Base-by-base conservation (phyloP, 2,888 invertebrate species). In the Rhorus exstirpatorius region DNA sequence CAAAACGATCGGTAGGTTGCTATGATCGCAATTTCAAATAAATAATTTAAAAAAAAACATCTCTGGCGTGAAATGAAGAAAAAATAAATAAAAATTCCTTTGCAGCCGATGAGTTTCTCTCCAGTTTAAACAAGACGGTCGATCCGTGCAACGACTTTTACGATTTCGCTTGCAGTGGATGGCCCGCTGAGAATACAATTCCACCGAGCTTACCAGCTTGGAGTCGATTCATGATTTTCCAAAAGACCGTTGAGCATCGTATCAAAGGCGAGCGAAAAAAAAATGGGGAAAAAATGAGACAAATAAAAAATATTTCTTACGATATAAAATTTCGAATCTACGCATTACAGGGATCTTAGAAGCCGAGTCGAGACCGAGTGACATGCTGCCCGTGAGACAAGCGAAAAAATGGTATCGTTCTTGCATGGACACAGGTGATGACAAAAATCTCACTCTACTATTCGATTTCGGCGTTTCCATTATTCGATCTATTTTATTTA, bases 91-190 rank as follows among this genome's bases (percentile, higher is more conserved):
- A 26, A 31, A 35, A 17, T 60, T 7, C 41, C 24, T 51, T 80
- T 38, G 12, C 26, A 84, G 86, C 79, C 12, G 68, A 80, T 0
- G 83, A 83, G 21, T 81, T 85, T n/a, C 51, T 76, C 24, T 71
- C 74, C 17, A 76, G 83, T 12, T 86, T 88, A 79, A 79, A 89
- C 55, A 76, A 83, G 61, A 83, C 81, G 6, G 76, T 79, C 1
- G 77, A 89, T 81, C 89, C 89, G 3, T 89, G 89, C 31, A 81
- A 88, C 0, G 65, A 89, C 67, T 89, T 89, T 65, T 88, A 87
- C 61, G 85, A 89, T 10, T 89, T 85, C 26, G 67, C 85, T 0
- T 89, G 89, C 58, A 88, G 88, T 31, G 85, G 84, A 6, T 89
- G 86, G 85, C 8, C 41, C 1, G 24, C 68, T 4, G 70, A 84